A percentile compares a stretch with the other conserved stretches of the same genome.
Evolutionary conservation across 1,140 invertebrate genomes (phyloP).

Genomic region (Odontomachus brunneus): DNA sequence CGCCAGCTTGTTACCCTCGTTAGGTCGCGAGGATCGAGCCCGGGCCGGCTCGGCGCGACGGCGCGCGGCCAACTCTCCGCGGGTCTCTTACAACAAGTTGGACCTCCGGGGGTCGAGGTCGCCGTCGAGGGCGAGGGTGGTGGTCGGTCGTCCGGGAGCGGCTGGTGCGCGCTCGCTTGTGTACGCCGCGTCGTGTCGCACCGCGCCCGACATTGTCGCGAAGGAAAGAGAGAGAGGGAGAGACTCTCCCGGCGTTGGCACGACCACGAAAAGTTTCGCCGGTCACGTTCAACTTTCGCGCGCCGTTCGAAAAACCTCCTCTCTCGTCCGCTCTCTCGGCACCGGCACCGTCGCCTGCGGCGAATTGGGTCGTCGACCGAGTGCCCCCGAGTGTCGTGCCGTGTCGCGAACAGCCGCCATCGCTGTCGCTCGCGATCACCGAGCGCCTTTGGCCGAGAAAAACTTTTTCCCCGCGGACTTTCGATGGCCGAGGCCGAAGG

Average conservation of each 20-base stretch:
- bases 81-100: slow-evolving; percentile 60
- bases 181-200: slow-evolving; percentile 21
- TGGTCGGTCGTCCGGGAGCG: slow-evolving; percentile 13
- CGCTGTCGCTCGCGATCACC: slow-evolving; percentile 15
- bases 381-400: slow-evolving; percentile 46
- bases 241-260: slow-evolving; percentile 49
- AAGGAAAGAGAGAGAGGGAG: not conserved
- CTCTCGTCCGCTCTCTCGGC: not conserved
- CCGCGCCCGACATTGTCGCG: slow-evolving; percentile 13
- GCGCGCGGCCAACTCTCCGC: slow-evolving; percentile 52
- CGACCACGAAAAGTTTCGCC: slow-evolving; percentile 80
- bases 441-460: slow-evolving; percentile 44
- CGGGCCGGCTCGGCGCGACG: not conserved
- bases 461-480: slow-evolving; percentile 49
- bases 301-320: slow-evolving; percentile 76
- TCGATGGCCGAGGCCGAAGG: slow-evolving; percentile 1
- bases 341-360: slow-evolving; percentile 5
- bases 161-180: slow-evolving; percentile 14
- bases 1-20: slow-evolving; percentile 27
- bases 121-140: slow-evolving; percentile 50
- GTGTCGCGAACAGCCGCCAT: slow-evolving; percentile 53
- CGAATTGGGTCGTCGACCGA: slow-evolving; percentile 80
- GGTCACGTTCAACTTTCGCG: slow-evolving; percentile 82
- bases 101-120: slow-evolving; percentile 54
- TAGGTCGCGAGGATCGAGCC: slow-evolving; percentile 26